These are phyloP conservation scores for Calidris pugnax DNA, from an alignment of 2,113 vertebrate species.

Conservation along the genomic window DNA sequence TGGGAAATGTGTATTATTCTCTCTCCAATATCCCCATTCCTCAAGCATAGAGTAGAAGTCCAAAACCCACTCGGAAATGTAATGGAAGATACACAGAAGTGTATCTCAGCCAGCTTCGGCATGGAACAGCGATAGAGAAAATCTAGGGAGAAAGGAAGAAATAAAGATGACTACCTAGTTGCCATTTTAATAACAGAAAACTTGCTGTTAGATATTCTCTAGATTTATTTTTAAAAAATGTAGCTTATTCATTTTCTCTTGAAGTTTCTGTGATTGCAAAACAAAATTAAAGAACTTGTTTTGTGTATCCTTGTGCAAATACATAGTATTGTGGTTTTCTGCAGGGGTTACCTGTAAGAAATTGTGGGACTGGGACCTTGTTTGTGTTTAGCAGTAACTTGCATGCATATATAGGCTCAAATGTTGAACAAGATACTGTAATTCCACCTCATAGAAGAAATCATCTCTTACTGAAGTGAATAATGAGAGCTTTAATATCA, in stretches of 20 bases:
- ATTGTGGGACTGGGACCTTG: background rate
- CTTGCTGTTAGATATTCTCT: background rate
- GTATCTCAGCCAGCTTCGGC: background rate
- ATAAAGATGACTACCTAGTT: background rate
- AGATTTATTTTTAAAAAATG: background rate
- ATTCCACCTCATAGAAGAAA: background rate
- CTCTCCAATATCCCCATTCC: background rate
- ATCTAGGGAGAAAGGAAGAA: background rate
- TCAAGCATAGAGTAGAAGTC: background rate
- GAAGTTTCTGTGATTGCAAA: background rate
- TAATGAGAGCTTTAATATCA: background rate
- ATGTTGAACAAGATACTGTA: background rate
- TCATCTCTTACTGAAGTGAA: background rate
- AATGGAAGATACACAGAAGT: background rate
- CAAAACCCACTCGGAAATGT: background rate
- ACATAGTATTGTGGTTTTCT: background rate
- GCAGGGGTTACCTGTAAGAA: background rate
- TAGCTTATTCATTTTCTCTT: background rate
- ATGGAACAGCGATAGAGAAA: background rate
- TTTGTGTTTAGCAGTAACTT: background rate
- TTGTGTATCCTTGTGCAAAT: background rate
- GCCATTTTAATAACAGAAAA: background rate
- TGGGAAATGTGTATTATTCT: background rate
- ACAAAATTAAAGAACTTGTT: background rate
- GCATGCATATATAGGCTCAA: fast-evolving